Percentiles rank a stretch among this genome's conserved stretches.
phyloP scores from a whole-genome alignment of 2,888 invertebrate genomes.

The Lasioglossum morio region DNA sequence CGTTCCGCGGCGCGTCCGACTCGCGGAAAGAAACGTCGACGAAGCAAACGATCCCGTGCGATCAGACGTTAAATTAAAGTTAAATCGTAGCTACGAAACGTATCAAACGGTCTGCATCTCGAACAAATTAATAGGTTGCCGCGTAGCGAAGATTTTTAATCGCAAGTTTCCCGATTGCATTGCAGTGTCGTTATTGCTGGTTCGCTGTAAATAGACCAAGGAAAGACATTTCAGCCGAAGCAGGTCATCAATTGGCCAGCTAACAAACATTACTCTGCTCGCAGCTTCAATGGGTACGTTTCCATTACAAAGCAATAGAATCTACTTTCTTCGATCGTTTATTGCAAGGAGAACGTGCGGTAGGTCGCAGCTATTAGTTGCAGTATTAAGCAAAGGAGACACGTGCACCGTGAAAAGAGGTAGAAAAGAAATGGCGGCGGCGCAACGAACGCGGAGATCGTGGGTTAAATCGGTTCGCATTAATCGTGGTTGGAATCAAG shows the following conservation, averaged over 20 bases:
- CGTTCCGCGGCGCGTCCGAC: neutral
- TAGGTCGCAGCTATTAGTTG: neutral
- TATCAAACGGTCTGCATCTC: neutral
- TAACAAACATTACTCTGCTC: neutral
- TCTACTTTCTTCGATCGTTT: neutral
- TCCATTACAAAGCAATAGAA: neutral
- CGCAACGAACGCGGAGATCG: slow-evolving; percentile 1
- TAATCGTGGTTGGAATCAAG: slow-evolving; percentile 64
- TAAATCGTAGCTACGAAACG: neutral
- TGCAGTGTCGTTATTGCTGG: neutral
- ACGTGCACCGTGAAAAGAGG: neutral
- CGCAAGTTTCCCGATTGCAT: no score
- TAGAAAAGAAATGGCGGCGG: neutral
- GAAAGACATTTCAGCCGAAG: neutral
- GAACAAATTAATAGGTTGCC: neutral
- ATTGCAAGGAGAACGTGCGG: neutral
- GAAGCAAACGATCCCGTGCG: neutral
- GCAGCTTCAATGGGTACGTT: neutral
- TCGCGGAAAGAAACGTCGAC: neutral
- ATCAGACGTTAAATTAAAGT: neutral
- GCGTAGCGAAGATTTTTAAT: neutral
- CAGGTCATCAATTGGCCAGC: neutral
- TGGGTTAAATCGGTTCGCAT: slow-evolving; percentile 74
- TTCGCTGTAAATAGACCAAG: neutral
- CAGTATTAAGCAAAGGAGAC: neutral